phyloP scores from a whole-genome alignment of 1,140 invertebrate species.

The Aricia agestis region DNA sequence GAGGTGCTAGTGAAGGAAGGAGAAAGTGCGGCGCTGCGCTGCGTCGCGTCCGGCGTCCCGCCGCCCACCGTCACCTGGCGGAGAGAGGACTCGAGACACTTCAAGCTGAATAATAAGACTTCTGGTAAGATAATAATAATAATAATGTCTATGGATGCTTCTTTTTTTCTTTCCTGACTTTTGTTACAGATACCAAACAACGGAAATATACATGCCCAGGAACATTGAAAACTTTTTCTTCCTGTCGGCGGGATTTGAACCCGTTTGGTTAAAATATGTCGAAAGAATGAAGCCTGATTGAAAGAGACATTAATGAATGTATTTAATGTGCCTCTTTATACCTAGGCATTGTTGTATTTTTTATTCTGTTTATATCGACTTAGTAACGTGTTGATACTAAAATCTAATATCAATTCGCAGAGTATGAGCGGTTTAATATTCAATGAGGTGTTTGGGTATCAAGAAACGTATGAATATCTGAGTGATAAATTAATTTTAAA shows the following conservation, averaged over 20 bases:
- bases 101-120: slow-evolving; percentile 55
- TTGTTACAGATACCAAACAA: too few relatives aligned
- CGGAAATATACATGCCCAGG: too few relatives aligned
- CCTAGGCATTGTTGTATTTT: too few relatives aligned
- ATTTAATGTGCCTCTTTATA: too few relatives aligned
- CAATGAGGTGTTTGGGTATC: not conserved
- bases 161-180: too few relatives aligned
- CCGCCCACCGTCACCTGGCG: slow-evolving; percentile 83
- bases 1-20: slow-evolving; percentile 91
- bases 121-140: slow-evolving; percentile 51
- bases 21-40: slow-evolving; percentile 86
- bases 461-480: not conserved
- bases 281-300: too few relatives aligned
- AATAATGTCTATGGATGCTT: too few relatives aligned
- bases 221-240: too few relatives aligned
- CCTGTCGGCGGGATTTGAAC: too few relatives aligned
- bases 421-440: not conserved
- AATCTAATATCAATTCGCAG: not conserved
- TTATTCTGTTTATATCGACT: not conserved
- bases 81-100: slow-evolving; percentile 79
- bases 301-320: too few relatives aligned
- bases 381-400: not conserved
- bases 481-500: not conserved
- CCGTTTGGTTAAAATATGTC: too few relatives aligned
- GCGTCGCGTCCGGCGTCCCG: slow-evolving; percentile 86